Evolutionary conservation across 1,140 invertebrate species (phyloP).

Genomic region (Drosophila melanogaster): Release_6_plus_ISO1_MT NT_033777.3:5894501-5895000

Average conservation of each 20-base stretch:
- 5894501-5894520: background rate
- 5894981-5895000: constrained; percentile 28
- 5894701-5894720: background rate
- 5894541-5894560: background rate
- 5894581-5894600: background rate
- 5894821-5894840: background rate
- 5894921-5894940: constrained; percentile 74
- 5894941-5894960: constrained; percentile 58
- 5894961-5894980: constrained; percentile 15
- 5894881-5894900: constrained; percentile 41
- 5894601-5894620: background rate
- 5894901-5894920: constrained; percentile 71
- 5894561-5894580: background rate
- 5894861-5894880: constrained; percentile 33
- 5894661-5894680: background rate
- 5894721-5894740: background rate
- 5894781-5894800: background rate
- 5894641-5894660: background rate
- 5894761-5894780: background rate
- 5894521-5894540: background rate
- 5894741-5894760: too few relatives aligned
- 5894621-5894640: background rate
- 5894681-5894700: background rate
- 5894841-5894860: constrained; percentile 16
- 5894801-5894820: background rate